phyloP scores from a whole-genome alignment of 2,888 invertebrate species.

The Monoplex corrugatus region DNA sequence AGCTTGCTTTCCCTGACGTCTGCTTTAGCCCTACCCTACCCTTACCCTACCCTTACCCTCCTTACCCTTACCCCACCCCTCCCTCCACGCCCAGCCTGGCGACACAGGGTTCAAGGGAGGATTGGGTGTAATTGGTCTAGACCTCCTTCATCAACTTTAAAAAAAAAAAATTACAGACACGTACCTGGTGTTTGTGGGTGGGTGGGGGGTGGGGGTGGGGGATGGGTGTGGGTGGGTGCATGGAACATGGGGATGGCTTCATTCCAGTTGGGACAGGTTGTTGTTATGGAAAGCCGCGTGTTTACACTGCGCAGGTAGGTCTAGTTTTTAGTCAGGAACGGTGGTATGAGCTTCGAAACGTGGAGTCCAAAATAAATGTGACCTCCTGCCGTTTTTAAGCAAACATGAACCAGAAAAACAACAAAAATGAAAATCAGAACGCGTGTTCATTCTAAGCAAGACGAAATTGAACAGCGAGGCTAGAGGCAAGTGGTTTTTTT shows the following conservation, averaged over 20 bases:
- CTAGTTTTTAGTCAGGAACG: too few species aligned
- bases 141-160: slow-evolving; percentile 41
- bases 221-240: not conserved
- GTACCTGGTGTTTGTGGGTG: not conserved
- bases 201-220: not conserved
- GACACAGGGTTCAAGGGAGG: not conserved
- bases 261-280: not conserved
- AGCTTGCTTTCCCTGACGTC: not conserved
- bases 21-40: not conserved
- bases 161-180: too few species aligned
- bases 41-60: not conserved
- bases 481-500: too few species aligned
- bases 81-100: not conserved
- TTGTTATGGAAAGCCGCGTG: too few species aligned
- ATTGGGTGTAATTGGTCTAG: slow-evolving; percentile 38
- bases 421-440: too few species aligned
- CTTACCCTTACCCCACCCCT: not conserved
- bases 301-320: too few species aligned
- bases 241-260: not conserved
- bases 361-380: too few species aligned
- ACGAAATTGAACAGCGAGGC: too few species aligned
- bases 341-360: too few species aligned
- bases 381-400: too few species aligned
- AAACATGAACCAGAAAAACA: too few species aligned
- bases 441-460: too few species aligned